Base-by-base conservation (phyloP, 2,113 vertebrate species). In the Epinephelus moara region DNA sequence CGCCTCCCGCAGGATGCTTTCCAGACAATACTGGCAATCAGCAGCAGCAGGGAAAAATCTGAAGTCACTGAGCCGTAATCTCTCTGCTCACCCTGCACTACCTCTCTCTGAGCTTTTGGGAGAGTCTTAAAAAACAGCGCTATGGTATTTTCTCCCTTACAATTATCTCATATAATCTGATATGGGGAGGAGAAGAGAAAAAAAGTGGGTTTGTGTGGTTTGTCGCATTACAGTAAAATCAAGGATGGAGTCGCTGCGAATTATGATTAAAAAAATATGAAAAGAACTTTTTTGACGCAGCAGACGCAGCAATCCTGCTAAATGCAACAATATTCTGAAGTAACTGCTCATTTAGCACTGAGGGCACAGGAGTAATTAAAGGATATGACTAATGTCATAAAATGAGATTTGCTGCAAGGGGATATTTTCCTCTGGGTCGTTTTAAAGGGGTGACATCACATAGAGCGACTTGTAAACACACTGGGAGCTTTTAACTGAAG, bases 1-100 rank as follows among this genome's bases (percentile, higher is more conserved):
- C 79, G 30, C 81, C 85, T 86, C 88, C 90, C 70, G 81, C 88
- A 83, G 92, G 88, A 90, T 57, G 88, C 84, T 90, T 88, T 88
- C 78, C 88, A 92, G 84, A 94, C 85, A 90, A 90, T 82, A 42
- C 85, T 52, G 67, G 78, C 89, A 93, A 94, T 81, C 89, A 91
- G 71, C 71, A 76, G 73, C 83, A 89, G 85, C 70, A 78, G 78
- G 74, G 83, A 80, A 86, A 89, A 77, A 78, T 88, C 79, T 78
- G 75, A 86, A 88, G 84, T 70, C 89, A 90, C 80, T 88, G 88
- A 88, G 88, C 82, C 75, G 49, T 85, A 86, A 84, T 89, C 87
- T 80, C 85, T 73, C 21, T 13, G 49, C 78, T 76, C 84, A 56
- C 76, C 70, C 72, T 63, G 72, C 63, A 5, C 3, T 73, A 67